A percentile compares a stretch with the other conserved stretches of the same genome.
These are phyloP conservation scores for Gerris buenoi DNA, from an alignment of 1,140 invertebrate genomes.

Conservation along the genomic window DNA sequence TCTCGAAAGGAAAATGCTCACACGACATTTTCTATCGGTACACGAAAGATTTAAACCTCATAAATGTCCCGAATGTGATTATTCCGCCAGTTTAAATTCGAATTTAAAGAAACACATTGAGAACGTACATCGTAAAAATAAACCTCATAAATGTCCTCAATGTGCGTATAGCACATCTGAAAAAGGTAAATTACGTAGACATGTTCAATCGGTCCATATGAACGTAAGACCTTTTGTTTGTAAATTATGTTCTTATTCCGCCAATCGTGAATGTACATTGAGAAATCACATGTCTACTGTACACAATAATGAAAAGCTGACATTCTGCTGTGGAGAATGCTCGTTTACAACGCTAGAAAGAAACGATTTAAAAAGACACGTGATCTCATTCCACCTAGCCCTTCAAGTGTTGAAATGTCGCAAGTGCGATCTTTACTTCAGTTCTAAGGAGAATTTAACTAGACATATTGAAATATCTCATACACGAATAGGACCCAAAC, in stretches of 20 bases:
- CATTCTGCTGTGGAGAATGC: no score
- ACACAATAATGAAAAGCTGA: no score
- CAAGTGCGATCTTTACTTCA: no score
- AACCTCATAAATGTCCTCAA: background rate
- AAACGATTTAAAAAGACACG: no score
- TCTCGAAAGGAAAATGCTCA: background rate
- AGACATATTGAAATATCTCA: no score
- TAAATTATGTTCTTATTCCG: background rate
- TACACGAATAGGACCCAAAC: no score
- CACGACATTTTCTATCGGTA: background rate
- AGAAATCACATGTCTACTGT: background rate
- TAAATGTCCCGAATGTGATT: background rate
- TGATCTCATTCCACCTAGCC: no score
- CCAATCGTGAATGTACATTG: background rate
- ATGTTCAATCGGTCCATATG: background rate
- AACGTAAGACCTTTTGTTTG: background rate
- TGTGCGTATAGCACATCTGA: background rate
- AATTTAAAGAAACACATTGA: background rate
- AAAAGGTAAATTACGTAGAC: background rate
- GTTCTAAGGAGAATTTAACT: no score
- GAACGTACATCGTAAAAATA: background rate
- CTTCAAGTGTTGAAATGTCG: no score
- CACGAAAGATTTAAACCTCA: background rate
- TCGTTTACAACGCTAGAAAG: no score
- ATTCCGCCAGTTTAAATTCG: background rate